phyloP scores from a whole-genome alignment of 2,113 vertebrate genomes.

The Hyperoodon ampullatus region DNA sequence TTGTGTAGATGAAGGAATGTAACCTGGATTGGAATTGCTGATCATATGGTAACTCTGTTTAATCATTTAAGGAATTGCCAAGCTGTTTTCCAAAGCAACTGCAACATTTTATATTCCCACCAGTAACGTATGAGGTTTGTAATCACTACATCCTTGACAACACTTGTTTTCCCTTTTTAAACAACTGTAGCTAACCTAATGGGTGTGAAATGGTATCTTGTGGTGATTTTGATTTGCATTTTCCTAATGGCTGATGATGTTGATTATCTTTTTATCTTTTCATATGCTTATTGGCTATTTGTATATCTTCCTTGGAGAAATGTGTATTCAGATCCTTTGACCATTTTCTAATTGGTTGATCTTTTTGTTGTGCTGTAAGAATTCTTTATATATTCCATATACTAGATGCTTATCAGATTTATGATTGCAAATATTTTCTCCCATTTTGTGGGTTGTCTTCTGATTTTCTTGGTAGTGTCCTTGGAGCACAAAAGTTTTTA shows the following conservation, averaged over 20 bases:
- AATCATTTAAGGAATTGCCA: not conserved
- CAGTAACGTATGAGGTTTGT: not conserved
- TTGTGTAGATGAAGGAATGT: not conserved
- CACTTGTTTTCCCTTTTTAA: not conserved
- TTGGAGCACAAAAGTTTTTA: not conserved
- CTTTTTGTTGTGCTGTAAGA: not conserved
- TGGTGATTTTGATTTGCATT: not conserved
- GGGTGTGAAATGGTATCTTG: not conserved
- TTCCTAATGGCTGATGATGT: not conserved
- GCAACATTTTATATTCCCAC: not conserved
- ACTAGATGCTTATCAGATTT: not conserved
- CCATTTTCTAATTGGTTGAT: not conserved
- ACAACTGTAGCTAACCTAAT: not conserved
- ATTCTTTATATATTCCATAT: not conserved
- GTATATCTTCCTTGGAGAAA: not conserved
- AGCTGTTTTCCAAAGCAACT: not conserved
- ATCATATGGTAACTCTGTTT: not conserved
- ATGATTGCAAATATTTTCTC: not conserved
- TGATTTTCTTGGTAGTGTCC: not conserved
- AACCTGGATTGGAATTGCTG: not conserved
- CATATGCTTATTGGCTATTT: not conserved
- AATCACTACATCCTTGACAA: not conserved
- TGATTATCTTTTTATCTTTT: not conserved
- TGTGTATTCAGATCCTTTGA: not conserved
- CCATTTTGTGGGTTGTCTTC: not conserved